Percentiles rank a stretch among this genome's conserved stretches.
Evolutionary conservation across 2,888 invertebrate species (phyloP).

Genomic region (Diplolepis rosae): DNA sequence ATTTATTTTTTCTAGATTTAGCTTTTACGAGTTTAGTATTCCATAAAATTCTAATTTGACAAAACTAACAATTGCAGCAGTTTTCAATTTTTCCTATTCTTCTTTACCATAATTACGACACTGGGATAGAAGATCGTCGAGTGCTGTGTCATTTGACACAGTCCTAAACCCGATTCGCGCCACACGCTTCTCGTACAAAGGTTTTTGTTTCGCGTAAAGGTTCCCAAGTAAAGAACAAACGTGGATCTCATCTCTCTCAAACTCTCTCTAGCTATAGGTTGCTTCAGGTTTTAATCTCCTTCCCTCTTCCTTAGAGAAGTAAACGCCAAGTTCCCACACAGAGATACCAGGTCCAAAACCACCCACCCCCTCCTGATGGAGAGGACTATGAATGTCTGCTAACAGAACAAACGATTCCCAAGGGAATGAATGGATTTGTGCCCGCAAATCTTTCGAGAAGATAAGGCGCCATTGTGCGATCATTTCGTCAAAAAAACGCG

Average conservation of each 20-base stretch:
- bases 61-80: too few relatives aligned
- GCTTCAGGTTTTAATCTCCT: background rate
- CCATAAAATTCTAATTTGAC: too few relatives aligned
- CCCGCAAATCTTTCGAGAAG: constrained; percentile 68
- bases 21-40: too few relatives aligned
- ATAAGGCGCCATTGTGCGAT: constrained; percentile 59
- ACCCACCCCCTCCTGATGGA: constrained; percentile 9
- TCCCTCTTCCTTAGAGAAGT: background rate
- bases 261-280: constrained; percentile 33
- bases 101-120: too few relatives aligned
- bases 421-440: constrained; percentile 55
- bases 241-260: constrained; percentile 44
- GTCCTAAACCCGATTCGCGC: constrained; percentile 71
- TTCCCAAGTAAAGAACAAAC: constrained; percentile 70
- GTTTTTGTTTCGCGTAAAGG: constrained; percentile 66
- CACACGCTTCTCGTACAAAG: constrained; percentile 58
- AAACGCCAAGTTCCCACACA: constrained; percentile 43
- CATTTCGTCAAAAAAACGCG: constrained; percentile 9
- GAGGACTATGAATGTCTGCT: constrained; percentile 28
- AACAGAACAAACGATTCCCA: constrained; percentile 53
- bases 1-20: too few relatives aligned
- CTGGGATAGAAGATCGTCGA: background rate
- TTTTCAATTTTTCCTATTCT: too few relatives aligned
- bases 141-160: constrained; percentile 70
- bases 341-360: constrained; percentile 37